Evolutionary conservation across 2,113 vertebrate species (phyloP).

Genomic region (Carassius gibelio): DNA sequence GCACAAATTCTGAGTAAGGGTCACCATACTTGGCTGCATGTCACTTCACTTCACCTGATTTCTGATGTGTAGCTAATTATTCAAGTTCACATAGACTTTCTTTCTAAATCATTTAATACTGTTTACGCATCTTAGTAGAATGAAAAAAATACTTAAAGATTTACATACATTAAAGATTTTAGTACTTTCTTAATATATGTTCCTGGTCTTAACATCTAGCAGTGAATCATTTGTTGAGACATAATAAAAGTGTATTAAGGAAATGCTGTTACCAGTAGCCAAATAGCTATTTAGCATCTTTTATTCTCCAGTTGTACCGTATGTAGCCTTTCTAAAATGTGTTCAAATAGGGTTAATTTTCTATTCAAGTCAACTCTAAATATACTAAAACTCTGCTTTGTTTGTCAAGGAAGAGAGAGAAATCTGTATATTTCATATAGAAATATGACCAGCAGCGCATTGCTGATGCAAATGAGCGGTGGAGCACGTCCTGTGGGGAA

Average conservation of each 20-base stretch:
- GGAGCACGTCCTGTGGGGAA: constrained; percentile 45
- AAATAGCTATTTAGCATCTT: constrained; percentile 15
- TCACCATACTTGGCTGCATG: too few species aligned
- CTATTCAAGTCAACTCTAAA: background rate
- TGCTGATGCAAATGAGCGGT: constrained; percentile 42
- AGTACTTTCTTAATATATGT: background rate
- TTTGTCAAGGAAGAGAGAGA: background rate
- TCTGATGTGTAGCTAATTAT: too few species aligned
- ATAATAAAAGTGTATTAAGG: background rate
- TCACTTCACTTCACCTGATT: too few species aligned
- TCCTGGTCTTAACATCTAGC: background rate
- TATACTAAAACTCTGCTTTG: constrained; percentile 3
- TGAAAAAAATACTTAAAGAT: too few species aligned
- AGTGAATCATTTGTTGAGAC: background rate
- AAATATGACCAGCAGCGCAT: constrained; percentile 39
- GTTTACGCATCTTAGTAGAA: too few species aligned
- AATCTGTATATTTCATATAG: constrained; percentile 63
- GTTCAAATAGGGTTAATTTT: constrained; percentile 15
- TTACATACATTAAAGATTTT: background rate
- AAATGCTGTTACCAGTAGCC: background rate
- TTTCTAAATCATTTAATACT: too few species aligned
- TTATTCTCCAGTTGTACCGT: background rate
- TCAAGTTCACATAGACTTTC: too few species aligned
- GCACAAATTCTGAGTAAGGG: too few species aligned
- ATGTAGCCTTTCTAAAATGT: constrained; percentile 6